Base-by-base conservation (phyloP, 2,888 invertebrate genomes). In the Drosophila macrothrix region DNA sequence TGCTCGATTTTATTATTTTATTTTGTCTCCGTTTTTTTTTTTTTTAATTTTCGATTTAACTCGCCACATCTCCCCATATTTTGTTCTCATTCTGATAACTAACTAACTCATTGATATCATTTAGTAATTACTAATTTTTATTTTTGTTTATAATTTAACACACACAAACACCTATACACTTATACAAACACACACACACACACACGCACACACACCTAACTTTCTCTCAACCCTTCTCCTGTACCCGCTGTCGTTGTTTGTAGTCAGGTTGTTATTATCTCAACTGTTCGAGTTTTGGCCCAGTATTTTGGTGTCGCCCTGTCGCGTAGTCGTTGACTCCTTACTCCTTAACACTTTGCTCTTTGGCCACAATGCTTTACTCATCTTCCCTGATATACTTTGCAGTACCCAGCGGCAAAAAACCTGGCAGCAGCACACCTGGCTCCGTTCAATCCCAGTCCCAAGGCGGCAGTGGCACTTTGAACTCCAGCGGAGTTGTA, bases 381-480 rank as follows among this genome's bases (percentile, higher is more conserved):
- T 52, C 12, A 28, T 33, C 25, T 41, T 14, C n/a, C 25, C 46
- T 46, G 50, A 29, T 12, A 19, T 56, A 35, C 58, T 80, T 87
- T 83, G 52, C 80, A 91, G 90, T 80, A 71, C 65, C 85, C 58
- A 75, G 90, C 39, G 81, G 90, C 68, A 92, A 92, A 64, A 92
- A 92, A 55, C 58, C 81, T 2, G 78, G 79, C 55, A 72, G 73
- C 63, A 70, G 74, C 41, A 67, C 84, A 60, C 49, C 85, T 35
- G 90, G 84, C 64, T 73, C 80, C 49, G 73, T 29, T 31, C 78
- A 66, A 29, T 56, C 86, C 10, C 80, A 80, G 50, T 50, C 84
- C 37, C 56, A 56, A n/a, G 76, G 76, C 28, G 83, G 75, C 65
- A 79, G 70, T 54, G 78, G 75, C 7, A 55, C 75, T 2, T 16